These are phyloP conservation scores for Apogon talboti DNA, from an alignment of 2,797 vertebrate genomes.

Conservation along the genomic window DNA sequence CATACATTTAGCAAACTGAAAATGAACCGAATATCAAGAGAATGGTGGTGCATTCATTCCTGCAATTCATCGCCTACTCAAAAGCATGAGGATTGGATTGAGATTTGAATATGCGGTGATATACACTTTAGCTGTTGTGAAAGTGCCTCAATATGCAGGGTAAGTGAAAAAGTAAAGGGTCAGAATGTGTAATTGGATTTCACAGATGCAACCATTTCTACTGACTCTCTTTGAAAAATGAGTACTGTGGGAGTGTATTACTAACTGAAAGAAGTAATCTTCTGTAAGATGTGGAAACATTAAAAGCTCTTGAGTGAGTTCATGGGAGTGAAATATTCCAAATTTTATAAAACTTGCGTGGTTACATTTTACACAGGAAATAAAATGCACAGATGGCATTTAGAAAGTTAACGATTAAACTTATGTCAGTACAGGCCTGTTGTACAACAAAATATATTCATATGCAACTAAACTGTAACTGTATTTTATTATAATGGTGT, in stretches of 20 bases:
- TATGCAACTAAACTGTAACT: no score
- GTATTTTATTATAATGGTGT: no score
- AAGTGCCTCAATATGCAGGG: constrained; percentile 49
- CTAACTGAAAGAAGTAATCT: constrained; percentile 41
- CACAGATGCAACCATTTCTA: constrained; percentile 72
- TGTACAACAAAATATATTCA: no score
- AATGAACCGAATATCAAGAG: constrained; percentile 54
- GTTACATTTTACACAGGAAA: not conserved
- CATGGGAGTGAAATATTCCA: constrained; percentile 16
- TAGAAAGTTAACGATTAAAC: not conserved
- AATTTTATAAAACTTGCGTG: constrained; percentile 4
- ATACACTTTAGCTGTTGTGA: constrained; percentile 34
- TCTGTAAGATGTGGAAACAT: constrained; percentile 13
- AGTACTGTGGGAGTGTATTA: constrained; percentile 49
- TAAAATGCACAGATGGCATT: not conserved
- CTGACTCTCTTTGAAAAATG: constrained; percentile 58
- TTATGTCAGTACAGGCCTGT: not conserved
- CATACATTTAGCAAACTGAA: constrained; percentile 64
- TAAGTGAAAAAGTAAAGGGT: constrained; percentile 70
- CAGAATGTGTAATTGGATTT: constrained; percentile 75
- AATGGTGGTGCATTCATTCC: constrained; percentile 60
- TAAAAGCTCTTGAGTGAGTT: constrained; percentile 6
- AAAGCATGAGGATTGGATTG: constrained; percentile 44
- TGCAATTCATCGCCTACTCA: constrained; percentile 59
- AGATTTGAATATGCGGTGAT: constrained; percentile 49